A percentile compares a stretch with the other conserved stretches of the same genome.
These are phyloP conservation scores for Telenomus remus DNA, from an alignment of 1,140 invertebrate species.

Conservation along the genomic window DNA sequence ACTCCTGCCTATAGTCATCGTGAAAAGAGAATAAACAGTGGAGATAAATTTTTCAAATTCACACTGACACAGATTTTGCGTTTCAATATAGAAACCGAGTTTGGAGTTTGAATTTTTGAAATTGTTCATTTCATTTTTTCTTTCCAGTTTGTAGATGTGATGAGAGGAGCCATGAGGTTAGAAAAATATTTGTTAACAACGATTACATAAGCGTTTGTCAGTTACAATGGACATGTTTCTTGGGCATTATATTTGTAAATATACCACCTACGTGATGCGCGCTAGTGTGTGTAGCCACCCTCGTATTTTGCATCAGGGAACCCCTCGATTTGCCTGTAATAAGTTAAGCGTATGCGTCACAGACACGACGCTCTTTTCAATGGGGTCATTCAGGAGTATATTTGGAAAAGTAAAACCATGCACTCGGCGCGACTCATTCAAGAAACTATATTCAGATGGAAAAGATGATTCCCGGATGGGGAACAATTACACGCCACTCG, in stretches of 20 bases:
- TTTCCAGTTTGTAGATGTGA: too few species aligned
- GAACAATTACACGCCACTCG: slow-evolving; percentile 14
- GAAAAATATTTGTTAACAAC: slow-evolving; percentile 14
- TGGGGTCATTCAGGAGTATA: slow-evolving; percentile 42
- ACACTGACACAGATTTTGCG: too few species aligned
- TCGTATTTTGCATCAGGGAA: slow-evolving; percentile 45
- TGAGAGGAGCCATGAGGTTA: too few species aligned
- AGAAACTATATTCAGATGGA: slow-evolving; percentile 18
- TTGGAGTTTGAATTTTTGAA: too few species aligned
- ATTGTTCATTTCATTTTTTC: too few species aligned
- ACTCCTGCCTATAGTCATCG: too few species aligned
- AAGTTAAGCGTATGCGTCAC: slow-evolving; percentile 52
- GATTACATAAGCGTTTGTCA: slow-evolving; percentile 42
- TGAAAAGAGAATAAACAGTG: too few species aligned
- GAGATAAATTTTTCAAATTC: too few species aligned
- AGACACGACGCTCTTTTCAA: slow-evolving; percentile 40
- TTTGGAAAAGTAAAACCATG: slow-evolving; percentile 47
- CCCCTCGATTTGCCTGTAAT: slow-evolving; percentile 53
- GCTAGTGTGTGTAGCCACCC: slow-evolving; percentile 37
- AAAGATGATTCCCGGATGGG: not conserved
- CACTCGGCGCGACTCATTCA: slow-evolving; percentile 25
- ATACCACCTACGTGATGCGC: slow-evolving; percentile 24
- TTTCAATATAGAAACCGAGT: too few species aligned
- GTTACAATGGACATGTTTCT: slow-evolving; percentile 33
- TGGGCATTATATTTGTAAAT: slow-evolving; percentile 35